Conservation (phyloP, 2,888 invertebrate genomes). For the Chrysopilus asiliformis region DNA sequence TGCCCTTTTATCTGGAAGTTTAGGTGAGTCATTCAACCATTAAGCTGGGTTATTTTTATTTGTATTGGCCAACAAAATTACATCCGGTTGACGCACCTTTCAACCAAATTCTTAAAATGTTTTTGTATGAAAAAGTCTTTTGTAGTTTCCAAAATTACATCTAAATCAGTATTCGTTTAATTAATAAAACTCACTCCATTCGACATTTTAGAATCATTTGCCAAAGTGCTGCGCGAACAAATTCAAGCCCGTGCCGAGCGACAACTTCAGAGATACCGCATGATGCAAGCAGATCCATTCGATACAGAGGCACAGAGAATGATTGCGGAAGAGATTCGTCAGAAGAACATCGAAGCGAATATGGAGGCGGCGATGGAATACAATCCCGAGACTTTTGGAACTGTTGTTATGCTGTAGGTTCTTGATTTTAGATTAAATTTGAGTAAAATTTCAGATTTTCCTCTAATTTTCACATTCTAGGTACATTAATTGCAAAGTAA, state of each 20-base stretch:
- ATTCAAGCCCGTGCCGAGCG: constrained; percentile 67
- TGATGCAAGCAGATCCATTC: constrained; percentile 90
- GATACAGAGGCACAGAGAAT: constrained; percentile 88
- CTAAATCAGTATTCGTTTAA: too few species aligned
- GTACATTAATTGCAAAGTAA: constrained; percentile 92
- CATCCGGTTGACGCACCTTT: too few species aligned
- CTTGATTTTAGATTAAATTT: constrained; percentile 1
- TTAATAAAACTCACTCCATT: too few species aligned
- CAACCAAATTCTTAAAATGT: too few species aligned
- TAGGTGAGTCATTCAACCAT: constrained; percentile 52
- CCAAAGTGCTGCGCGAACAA: constrained; percentile 66
- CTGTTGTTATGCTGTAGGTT: constrained; percentile 80
- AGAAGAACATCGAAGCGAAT: constrained; percentile 92
- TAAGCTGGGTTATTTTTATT: too few species aligned
- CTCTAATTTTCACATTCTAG: constrained; percentile 16
- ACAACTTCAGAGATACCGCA: constrained; percentile 68
- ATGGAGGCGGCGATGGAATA: constrained; percentile 99
- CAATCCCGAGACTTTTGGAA: constrained; percentile 96
- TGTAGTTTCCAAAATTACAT: too few species aligned
- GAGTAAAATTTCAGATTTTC: not conserved
- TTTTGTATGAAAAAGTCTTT: too few species aligned
- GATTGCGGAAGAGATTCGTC: constrained; percentile 91
- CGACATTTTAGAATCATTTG: constrained; percentile 63
- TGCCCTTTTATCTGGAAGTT: constrained; percentile 71
- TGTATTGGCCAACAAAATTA: too few species aligned